Evolutionary conservation across 2,113 vertebrate species (phyloP), one percentile per base, ranked within the genome.

Genomic region (Pituophis catenifer): DNA sequence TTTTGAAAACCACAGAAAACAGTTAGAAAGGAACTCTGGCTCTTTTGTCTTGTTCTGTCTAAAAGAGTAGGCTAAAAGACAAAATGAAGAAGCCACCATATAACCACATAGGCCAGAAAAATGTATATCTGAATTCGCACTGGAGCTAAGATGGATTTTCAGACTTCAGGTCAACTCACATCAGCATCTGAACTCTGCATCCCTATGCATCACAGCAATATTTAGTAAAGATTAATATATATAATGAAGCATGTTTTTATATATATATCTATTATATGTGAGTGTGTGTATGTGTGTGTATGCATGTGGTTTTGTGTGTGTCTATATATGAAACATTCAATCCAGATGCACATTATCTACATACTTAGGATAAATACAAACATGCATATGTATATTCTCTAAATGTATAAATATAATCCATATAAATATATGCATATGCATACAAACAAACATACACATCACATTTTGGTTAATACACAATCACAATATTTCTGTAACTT

Each of bases 401-500:
- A 86, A 93, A 90, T 90, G 92, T 93, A 93, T 93, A 93, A 90
- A 93, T 90, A 93, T 86, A 91, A 65, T 11, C 65, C 24, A 86
- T 50, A 95, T 93, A 93, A 90, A 90, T 48, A 86, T 54, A 95
- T 85, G 91, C 48, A 85, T 6, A 59, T 70, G 92, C 48, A 87
- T 4, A 58, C 2, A 88, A 54, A 90, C 21, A 54, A 26, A 62
- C 50, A 93, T 24, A 92, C 15, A 90, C 0, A 92, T 89, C n/a
- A 65, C 92, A 85, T 89, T 89, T 89, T 95, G 95, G 50, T 92
- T 95, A 95, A 93, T 95, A 95, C 53, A 88, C 8, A 44, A 81
- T 95, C 93, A 38, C 95, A 96, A 23, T 62, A 96, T 96, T 95
- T 93, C 94, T 97, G 54, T 81, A 95, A 92, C 95, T 95, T 96